Evolutionary conservation across 64 coral and sea anemone genomes (phyloP).

Genomic region (Pocillopora damicornis): DNA sequence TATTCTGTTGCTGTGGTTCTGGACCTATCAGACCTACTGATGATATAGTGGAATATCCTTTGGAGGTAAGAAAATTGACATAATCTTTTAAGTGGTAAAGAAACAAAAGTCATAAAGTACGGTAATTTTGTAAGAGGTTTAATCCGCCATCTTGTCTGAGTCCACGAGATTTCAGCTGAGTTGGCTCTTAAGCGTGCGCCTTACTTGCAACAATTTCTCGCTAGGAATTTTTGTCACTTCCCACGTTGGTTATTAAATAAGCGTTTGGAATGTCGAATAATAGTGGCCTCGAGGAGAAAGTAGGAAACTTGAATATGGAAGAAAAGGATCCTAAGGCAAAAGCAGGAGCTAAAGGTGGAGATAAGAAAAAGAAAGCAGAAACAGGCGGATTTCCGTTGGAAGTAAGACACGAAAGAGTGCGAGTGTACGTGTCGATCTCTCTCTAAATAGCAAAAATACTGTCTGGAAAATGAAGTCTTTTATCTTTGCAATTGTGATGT

Average conservation of each 20-base stretch:
- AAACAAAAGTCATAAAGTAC: neutral
- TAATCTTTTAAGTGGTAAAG: neutral
- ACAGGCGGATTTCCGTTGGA: conserved; percentile 25
- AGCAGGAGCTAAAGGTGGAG: neutral
- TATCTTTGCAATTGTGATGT: neutral
- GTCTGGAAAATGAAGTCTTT: neutral
- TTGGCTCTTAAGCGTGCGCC: neutral
- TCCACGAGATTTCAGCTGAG: conserved; percentile 34
- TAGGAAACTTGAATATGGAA: conserved; percentile 56
- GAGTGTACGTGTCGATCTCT: neutral
- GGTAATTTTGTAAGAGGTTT: neutral
- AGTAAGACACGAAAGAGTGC: conserved; percentile 13
- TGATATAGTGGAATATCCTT: conserved; percentile 2
- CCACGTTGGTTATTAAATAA: conserved; percentile 1
- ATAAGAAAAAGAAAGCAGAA: conserved; percentile 50
- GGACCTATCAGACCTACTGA: neutral
- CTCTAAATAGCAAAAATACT: neutral
- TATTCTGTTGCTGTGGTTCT: neutral
- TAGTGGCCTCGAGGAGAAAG: conserved; percentile 47
- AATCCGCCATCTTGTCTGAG: conserved; percentile 26
- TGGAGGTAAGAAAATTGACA: neutral
- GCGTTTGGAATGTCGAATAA: neutral
- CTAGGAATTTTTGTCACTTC: neutral
- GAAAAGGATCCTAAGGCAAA: conserved; percentile 28
- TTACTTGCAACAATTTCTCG: neutral